A percentile compares a stretch with the other conserved stretches of the same genome.
Conservation (phyloP, 2,888 invertebrate genomes). For the Horisme vitalbata region DNA sequence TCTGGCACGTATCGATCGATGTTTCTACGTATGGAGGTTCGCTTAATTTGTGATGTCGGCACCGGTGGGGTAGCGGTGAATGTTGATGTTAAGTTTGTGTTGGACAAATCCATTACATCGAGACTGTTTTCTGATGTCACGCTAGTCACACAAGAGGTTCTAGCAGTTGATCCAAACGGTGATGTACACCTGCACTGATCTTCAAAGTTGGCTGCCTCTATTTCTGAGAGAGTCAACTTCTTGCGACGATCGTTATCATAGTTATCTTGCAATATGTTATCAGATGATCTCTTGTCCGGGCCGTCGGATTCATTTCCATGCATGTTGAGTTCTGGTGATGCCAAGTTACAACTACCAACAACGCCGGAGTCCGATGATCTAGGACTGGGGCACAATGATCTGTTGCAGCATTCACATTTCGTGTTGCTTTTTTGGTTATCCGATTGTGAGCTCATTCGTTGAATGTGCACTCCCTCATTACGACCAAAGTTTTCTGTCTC, state of each 20-base stretch:
- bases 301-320: slow-evolving; percentile 69
- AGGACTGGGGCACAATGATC: slow-evolving; percentile 86
- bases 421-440: slow-evolving; percentile 58
- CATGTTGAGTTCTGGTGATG: slow-evolving; percentile 86
- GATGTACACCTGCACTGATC: slow-evolving; percentile 88
- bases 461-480: slow-evolving; percentile 53
- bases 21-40: slow-evolving; percentile 73
- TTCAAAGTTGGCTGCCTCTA: slow-evolving; percentile 84
- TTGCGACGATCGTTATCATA: slow-evolving; percentile 58
- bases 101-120: slow-evolving; percentile 78
- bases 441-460: slow-evolving; percentile 75
- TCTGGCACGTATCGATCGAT: slow-evolving; percentile 71
- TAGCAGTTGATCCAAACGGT: slow-evolving; percentile 88
- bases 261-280: slow-evolving; percentile 55
- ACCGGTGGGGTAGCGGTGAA: slow-evolving; percentile 72
- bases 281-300: slow-evolving; percentile 57
- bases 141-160: slow-evolving; percentile 84
- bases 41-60: slow-evolving; percentile 73
- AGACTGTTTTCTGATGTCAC: slow-evolving; percentile 82
- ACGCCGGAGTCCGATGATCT: slow-evolving; percentile 93
- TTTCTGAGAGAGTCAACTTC: slow-evolving; percentile 80
- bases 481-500: slow-evolving; percentile 63
- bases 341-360: slow-evolving; percentile 90
- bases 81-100: slow-evolving; percentile 77
- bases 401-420: slow-evolving; percentile 84